These are phyloP conservation scores for Aethes cnicana DNA, from an alignment of 2,888 invertebrate species.

Conservation along the genomic window DNA sequence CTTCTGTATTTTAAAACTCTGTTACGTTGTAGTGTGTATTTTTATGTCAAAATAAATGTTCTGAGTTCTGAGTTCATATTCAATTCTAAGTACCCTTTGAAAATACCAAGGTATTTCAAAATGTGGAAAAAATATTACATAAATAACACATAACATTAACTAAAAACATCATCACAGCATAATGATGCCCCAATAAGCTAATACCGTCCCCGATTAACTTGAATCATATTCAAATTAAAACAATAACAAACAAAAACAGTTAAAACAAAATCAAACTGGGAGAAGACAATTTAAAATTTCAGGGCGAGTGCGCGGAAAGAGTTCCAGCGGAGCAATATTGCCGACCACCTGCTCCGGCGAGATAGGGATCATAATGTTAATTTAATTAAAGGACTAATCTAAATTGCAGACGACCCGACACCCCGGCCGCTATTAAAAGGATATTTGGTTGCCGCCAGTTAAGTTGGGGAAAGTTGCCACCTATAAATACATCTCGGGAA, in stretches of 20 bases:
- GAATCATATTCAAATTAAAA: slow-evolving; percentile 32
- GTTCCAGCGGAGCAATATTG: slow-evolving; percentile 68
- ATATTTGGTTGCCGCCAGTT: slow-evolving; percentile 75
- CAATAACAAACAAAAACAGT: slow-evolving; percentile 44
- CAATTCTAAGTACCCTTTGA: too few species aligned
- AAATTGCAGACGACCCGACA: slow-evolving; percentile 82
- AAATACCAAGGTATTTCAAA: too few species aligned
- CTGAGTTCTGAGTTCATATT: too few species aligned
- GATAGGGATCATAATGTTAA: slow-evolving; percentile 82
- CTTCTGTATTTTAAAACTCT: too few species aligned
- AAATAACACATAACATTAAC: too few species aligned
- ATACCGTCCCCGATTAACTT: neutral
- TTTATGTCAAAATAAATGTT: too few species aligned
- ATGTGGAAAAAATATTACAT: too few species aligned
- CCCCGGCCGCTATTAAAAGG: slow-evolving; percentile 78
- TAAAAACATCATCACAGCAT: too few species aligned
- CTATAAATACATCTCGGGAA: slow-evolving; percentile 72
- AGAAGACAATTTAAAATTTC: slow-evolving; percentile 40
- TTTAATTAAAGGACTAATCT: slow-evolving; percentile 83
- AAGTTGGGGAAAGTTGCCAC: slow-evolving; percentile 71
- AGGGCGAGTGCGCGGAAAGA: slow-evolving; percentile 37
- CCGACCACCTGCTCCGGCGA: slow-evolving; percentile 74
- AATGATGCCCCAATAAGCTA: neutral
- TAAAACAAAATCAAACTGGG: slow-evolving; percentile 48
- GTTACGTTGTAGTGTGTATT: too few species aligned